Conservation (phyloP, 2,888 invertebrate species). For the Neocrepidodera transversa region DNA sequence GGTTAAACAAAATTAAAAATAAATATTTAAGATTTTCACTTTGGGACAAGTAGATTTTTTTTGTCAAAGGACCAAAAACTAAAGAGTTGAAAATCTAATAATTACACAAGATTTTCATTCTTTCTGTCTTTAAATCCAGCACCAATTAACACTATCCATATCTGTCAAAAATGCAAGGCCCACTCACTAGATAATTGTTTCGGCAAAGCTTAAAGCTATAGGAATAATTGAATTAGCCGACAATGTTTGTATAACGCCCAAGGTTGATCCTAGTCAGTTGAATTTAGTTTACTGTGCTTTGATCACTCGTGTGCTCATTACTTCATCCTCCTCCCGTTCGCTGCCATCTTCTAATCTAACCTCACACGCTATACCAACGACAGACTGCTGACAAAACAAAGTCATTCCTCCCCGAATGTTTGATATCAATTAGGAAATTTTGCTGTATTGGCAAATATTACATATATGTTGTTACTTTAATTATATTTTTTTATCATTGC, state of each 20-base stretch:
- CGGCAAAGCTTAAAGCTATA: slow-evolving; percentile 46
- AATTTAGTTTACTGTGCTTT: slow-evolving; percentile 51
- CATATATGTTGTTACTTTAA: not conserved
- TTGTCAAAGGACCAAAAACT: no score
- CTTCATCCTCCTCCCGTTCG: slow-evolving; percentile 41
- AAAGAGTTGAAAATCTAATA: no score
- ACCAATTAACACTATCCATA: no score
- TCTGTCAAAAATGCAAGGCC: slow-evolving; percentile 4
- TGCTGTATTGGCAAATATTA: not conserved
- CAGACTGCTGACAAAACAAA: slow-evolving; percentile 5
- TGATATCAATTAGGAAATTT: not conserved
- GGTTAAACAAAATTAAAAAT: no score
- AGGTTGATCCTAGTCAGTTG: no score
- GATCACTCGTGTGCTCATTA: slow-evolving; percentile 53
- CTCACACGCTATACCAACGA: slow-evolving; percentile 19
- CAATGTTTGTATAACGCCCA: slow-evolving; percentile 52
- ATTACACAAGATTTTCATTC: no score
- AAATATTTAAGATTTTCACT: no score
- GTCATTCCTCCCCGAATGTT: not conserved
- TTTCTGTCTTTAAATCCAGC: no score
- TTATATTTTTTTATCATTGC: no score
- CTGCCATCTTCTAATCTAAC: slow-evolving; percentile 34
- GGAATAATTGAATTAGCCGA: slow-evolving; percentile 52
- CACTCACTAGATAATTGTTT: slow-evolving; percentile 19
- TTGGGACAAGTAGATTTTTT: no score